phyloP scores from a whole-genome alignment of 2,113 vertebrate genomes.

The Argyrosomus japonicus region DNA sequence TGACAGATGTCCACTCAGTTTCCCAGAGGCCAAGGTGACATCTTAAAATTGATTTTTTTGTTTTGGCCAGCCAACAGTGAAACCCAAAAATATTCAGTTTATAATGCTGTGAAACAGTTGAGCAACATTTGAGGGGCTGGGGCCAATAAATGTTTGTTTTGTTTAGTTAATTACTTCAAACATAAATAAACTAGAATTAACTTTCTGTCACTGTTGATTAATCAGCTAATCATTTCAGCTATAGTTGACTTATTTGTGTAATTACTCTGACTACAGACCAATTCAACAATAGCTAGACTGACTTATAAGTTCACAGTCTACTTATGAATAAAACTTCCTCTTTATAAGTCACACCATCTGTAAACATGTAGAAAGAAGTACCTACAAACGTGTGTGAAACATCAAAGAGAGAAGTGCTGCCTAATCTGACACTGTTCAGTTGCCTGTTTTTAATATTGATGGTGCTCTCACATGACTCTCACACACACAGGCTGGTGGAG shows the following conservation, averaged over 20 bases:
- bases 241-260: background rate
- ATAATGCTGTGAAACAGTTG: background rate
- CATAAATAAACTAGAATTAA: background rate
- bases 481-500: background rate
- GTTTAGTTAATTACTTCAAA: background rate
- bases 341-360: background rate
- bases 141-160: background rate
- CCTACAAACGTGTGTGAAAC: background rate
- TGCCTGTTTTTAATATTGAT: background rate
- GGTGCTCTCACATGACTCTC: conserved; percentile 10
- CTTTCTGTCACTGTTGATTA: background rate
- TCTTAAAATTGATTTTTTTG: background rate
- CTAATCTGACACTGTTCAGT: background rate
- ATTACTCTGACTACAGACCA: background rate
- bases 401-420: background rate
- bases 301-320: background rate
- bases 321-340: background rate
- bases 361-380: background rate
- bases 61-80: too few species aligned
- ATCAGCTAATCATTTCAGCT: background rate
- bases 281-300: background rate
- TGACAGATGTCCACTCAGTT: background rate
- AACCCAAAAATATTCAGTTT: background rate
- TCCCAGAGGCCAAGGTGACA: background rate
- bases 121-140: background rate